Conservation (phyloP, 2,113 vertebrate genomes). For the Loxodonta africana region DNA sequence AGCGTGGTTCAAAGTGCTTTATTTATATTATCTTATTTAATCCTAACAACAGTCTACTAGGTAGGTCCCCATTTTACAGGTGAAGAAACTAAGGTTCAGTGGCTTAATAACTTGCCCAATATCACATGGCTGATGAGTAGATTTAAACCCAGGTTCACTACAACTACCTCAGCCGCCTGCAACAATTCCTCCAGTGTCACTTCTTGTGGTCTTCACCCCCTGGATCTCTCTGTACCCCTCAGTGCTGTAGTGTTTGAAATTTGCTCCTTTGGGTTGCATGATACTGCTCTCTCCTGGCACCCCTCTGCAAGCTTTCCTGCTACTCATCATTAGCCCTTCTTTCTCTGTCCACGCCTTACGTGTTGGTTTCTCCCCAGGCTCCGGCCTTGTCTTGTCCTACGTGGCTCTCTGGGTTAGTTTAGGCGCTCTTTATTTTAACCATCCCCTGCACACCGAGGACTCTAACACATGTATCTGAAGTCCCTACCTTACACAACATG, state of each 20-base stretch:
- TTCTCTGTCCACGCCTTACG: neutral
- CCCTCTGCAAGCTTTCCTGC: neutral
- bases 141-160: neutral
- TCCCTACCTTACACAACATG: accelerated
- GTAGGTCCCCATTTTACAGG: neutral
- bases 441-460: neutral
- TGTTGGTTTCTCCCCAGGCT: neutral
- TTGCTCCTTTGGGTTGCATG: too few species aligned
- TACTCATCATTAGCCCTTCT: neutral
- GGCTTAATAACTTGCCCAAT: neutral
- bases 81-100: neutral
- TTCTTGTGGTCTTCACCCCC: neutral
- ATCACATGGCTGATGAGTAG: neutral
- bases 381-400: neutral
- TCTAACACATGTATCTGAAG: neutral
- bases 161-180: accelerated
- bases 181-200: accelerated
- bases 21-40: neutral
- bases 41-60: neutral
- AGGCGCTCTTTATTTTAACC: neutral
- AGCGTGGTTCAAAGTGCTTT: neutral
- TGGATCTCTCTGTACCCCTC: neutral
- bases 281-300: too few species aligned
- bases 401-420: neutral
- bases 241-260: neutral